Conservation (phyloP, 2,888 invertebrate species). For the Lathronympha strigana region DNA sequence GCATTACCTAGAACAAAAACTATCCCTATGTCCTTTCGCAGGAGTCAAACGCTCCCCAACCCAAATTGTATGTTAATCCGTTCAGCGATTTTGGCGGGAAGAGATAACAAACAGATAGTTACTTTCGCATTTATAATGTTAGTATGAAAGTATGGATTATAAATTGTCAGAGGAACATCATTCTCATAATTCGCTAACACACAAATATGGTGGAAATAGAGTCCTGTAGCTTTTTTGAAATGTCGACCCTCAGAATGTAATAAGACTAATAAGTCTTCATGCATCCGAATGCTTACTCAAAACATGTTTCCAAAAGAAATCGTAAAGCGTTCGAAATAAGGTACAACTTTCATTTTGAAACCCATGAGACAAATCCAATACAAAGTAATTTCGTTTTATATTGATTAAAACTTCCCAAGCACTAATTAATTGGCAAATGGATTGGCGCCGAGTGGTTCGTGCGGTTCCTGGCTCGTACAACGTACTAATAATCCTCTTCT, state of each 20-base stretch:
- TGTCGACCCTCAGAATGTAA: background rate
- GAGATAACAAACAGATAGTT: too few species aligned
- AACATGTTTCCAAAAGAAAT: background rate
- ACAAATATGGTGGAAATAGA: background rate
- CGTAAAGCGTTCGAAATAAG: background rate
- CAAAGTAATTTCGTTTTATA: slow-evolving; percentile 6
- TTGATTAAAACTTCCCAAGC: slow-evolving; percentile 4
- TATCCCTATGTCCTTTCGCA: too few species aligned
- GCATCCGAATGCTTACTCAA: background rate
- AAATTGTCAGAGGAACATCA: too few species aligned
- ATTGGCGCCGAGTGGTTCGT: background rate
- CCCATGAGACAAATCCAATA: background rate
- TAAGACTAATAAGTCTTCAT: background rate
- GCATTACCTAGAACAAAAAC: too few species aligned
- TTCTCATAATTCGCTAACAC: too few species aligned
- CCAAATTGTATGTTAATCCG: too few species aligned
- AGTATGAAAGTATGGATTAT: too few species aligned
- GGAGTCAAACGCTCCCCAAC: too few species aligned
- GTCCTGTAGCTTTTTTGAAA: background rate
- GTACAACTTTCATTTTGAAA: background rate
- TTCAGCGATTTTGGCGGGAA: too few species aligned
- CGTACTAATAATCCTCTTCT: too few species aligned
- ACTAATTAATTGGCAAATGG: background rate
- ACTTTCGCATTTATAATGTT: too few species aligned
- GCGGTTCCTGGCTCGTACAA: too few species aligned